Evolutionary conservation across 1,140 invertebrate genomes (phyloP).

Genomic region (Campoletis sonorensis): DNA sequence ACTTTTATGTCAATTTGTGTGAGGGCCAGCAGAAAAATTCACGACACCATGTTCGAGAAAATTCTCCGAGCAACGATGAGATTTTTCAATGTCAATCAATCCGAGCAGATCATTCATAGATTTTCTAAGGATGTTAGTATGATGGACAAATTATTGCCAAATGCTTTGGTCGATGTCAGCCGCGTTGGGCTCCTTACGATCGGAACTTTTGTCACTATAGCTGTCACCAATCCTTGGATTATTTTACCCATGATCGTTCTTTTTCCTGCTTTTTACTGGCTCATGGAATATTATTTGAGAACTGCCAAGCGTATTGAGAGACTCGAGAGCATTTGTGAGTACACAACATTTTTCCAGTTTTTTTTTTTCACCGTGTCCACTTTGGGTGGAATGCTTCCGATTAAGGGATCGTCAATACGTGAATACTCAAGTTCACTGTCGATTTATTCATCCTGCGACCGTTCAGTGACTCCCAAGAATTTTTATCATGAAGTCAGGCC

Average conservation of each 20-base stretch:
- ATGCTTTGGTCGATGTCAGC: conserved; percentile 81
- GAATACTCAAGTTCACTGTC: too few species aligned
- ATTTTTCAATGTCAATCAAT: conserved; percentile 90
- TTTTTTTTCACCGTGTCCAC: too few species aligned
- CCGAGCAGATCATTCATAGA: conserved; percentile 77
- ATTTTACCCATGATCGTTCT: conserved; percentile 78
- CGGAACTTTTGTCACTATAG: conserved; percentile 77
- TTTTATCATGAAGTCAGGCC: too few species aligned
- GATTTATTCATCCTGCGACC: too few species aligned
- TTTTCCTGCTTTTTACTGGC: conserved; percentile 75
- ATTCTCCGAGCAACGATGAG: conserved; percentile 86
- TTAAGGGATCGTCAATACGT: too few species aligned
- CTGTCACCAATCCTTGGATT: conserved; percentile 80
- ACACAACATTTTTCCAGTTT: too few species aligned
- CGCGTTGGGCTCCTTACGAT: conserved; percentile 74
- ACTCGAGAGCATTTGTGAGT: conserved; percentile 77
- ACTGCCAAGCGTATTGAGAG: conserved; percentile 80
- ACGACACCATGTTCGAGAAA: conserved; percentile 89
- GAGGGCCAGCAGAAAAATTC: conserved; percentile 87
- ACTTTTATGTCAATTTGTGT: conserved; percentile 89
- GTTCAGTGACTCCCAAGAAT: too few species aligned
- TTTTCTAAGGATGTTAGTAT: conserved; percentile 90
- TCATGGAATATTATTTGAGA: conserved; percentile 79
- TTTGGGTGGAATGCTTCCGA: too few species aligned
- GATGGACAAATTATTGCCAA: conserved; percentile 88